Percentiles rank a stretch among this genome's conserved stretches.
These are phyloP conservation scores for Astropecten irregularis DNA, from an alignment of 53 echinoderm and acorn worm species.

Conservation along the genomic window DNA sequence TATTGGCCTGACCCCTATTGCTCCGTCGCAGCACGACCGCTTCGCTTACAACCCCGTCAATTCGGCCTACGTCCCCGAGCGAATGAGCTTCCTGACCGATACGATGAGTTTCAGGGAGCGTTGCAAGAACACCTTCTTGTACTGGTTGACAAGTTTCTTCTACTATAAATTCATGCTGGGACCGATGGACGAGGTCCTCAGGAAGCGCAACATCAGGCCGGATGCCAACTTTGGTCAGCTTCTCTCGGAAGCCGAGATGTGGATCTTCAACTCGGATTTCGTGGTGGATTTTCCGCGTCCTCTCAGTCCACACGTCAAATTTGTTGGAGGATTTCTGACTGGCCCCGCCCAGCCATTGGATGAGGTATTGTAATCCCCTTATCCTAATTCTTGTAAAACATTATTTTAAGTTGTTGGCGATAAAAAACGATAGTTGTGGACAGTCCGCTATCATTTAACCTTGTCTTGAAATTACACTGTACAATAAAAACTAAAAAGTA, in stretches of 20 bases:
- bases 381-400: neutral
- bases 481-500: too few relatives aligned
- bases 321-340: neutral
- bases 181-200: neutral
- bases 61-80: conserved; percentile 44
- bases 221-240: conserved; percentile 19
- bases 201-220: neutral
- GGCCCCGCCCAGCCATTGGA: conserved; percentile 1
- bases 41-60: conserved; percentile 20
- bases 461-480: too few relatives aligned
- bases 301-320: conserved; percentile 37
- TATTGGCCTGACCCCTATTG: conserved; percentile 10
- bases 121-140: neutral
- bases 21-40: conserved; percentile 14
- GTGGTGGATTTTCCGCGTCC: conserved; percentile 25
- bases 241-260: conserved; percentile 8
- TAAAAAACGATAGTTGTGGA: neutral
- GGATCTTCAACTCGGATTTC: conserved; percentile 16
- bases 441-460: too few relatives aligned
- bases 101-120: conserved; percentile 38
- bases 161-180: conserved; percentile 6
- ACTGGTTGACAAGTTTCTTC: conserved; percentile 18
- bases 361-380: neutral
- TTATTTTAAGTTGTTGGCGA: neutral
- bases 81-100: conserved; percentile 19